Conservation (phyloP, 1,140 invertebrate species). For the Rhagoletis pomonella region DNA sequence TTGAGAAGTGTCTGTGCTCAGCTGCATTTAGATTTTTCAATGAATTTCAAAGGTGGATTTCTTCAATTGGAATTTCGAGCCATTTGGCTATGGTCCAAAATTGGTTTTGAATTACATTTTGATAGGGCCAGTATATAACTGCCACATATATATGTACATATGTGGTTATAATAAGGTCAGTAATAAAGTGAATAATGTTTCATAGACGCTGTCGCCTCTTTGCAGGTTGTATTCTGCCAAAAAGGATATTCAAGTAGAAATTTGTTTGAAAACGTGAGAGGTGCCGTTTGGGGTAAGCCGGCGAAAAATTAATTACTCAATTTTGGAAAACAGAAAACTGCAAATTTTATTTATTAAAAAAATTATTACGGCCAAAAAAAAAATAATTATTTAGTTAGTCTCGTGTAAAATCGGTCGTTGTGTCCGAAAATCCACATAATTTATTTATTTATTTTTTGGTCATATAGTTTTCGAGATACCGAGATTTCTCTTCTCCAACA, state of each 20-base stretch:
- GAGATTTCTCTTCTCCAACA: no score
- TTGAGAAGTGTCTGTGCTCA: neutral
- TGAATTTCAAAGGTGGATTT: slow-evolving; percentile 11
- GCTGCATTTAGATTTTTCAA: slow-evolving; percentile 41
- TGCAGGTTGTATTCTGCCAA: neutral
- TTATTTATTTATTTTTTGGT: no score
- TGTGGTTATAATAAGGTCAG: neutral
- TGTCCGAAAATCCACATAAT: no score
- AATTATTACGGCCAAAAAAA: no score
- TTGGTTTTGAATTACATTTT: slow-evolving; percentile 45
- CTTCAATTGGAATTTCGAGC: neutral
- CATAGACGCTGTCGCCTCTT: slow-evolving; percentile 2
- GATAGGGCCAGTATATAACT: neutral
- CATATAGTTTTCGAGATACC: no score
- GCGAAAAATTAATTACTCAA: no score
- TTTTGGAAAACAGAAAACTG: no score
- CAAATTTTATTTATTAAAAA: no score
- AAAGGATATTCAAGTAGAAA: neutral
- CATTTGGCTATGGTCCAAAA: slow-evolving; percentile 30
- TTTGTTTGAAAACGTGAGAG: no score
- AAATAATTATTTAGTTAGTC: no score
- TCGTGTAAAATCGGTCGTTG: no score
- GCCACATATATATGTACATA: neutral
- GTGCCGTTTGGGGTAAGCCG: no score
- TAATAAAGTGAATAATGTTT: neutral